These are phyloP conservation scores for Esperia sulphurella DNA, from an alignment of 2,888 invertebrate species.

Conservation along the genomic window DNA sequence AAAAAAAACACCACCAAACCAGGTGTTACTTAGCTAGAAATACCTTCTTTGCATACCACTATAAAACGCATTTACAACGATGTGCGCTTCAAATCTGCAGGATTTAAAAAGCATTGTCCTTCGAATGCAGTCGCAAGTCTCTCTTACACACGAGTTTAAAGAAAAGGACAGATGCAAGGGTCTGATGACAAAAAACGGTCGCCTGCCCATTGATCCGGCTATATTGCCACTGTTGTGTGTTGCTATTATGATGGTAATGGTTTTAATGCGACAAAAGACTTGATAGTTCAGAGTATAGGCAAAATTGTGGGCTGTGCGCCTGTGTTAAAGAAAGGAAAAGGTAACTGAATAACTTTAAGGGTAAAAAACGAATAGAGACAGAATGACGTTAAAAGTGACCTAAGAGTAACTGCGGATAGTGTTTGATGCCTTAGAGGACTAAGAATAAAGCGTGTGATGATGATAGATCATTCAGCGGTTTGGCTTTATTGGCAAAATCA, in stretches of 20 bases:
- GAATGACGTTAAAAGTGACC: too few relatives aligned
- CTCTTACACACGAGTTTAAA: slow-evolving; percentile 14
- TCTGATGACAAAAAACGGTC: slow-evolving; percentile 22
- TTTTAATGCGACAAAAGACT: neutral
- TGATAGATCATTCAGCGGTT: too few relatives aligned
- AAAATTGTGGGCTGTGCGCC: neutral
- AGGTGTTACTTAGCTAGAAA: neutral
- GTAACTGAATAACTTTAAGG: too few relatives aligned
- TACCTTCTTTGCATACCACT: too few relatives aligned
- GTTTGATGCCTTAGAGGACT: too few relatives aligned
- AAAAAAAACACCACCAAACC: neutral
- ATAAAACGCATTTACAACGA: too few relatives aligned
- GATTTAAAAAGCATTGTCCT: slow-evolving; percentile 16
- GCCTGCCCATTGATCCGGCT: slow-evolving; percentile 18
- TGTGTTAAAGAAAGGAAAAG: too few relatives aligned
- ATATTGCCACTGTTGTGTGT: neutral
- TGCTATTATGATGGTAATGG: neutral
- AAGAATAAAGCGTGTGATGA: too few relatives aligned
- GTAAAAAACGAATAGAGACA: too few relatives aligned
- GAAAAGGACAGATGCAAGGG: slow-evolving; percentile 12
- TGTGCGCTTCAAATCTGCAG: too few relatives aligned
- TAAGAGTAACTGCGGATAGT: too few relatives aligned
- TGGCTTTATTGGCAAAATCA: too few relatives aligned
- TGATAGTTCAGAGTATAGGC: neutral
- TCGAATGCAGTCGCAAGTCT: slow-evolving; percentile 12